phyloP scores from a whole-genome alignment of 2,888 invertebrate species.

The Oithona nana region DNA sequence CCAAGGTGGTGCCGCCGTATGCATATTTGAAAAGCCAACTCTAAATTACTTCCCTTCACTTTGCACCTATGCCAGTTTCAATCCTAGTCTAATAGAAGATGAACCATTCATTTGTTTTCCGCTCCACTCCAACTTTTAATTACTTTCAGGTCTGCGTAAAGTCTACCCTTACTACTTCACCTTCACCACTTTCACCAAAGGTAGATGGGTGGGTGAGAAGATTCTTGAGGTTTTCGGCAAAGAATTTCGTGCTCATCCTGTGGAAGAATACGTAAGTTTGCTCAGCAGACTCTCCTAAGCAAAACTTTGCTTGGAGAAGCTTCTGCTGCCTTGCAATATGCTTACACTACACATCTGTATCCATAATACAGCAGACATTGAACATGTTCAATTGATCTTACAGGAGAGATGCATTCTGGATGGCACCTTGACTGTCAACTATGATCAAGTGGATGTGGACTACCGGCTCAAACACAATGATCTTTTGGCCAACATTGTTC shows the following conservation, averaged over 20 bases:
- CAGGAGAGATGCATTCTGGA: slow-evolving; percentile 67
- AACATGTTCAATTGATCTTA: too few species aligned
- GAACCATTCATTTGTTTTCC: neutral
- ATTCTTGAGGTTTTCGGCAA: slow-evolving; percentile 77
- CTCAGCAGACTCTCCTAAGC: neutral
- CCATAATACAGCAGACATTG: too few species aligned
- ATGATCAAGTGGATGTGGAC: slow-evolving; percentile 71
- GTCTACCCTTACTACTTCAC: slow-evolving; percentile 94
- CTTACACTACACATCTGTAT: too few species aligned
- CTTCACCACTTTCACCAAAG: slow-evolving; percentile 87
- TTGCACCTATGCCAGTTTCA: too few species aligned
- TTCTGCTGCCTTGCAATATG: too few species aligned
- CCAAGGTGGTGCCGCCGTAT: too few species aligned
- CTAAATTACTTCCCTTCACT: too few species aligned
- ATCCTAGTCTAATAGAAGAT: too few species aligned
- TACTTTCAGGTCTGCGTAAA: slow-evolving; percentile 40
- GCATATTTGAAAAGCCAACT: too few species aligned
- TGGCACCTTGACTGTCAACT: slow-evolving; percentile 81
- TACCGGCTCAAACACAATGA: slow-evolving; percentile 84
- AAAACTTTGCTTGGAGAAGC: neutral
- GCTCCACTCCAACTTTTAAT: neutral
- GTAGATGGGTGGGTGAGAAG: slow-evolving; percentile 83
- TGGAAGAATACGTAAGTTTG: slow-evolving; percentile 52
- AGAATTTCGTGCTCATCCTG: slow-evolving; percentile 84
- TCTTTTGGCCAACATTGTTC: slow-evolving; percentile 73